Evolutionary conservation across 2,888 invertebrate genomes (phyloP).

Genomic region (Gandaritis pyraliata): DNA sequence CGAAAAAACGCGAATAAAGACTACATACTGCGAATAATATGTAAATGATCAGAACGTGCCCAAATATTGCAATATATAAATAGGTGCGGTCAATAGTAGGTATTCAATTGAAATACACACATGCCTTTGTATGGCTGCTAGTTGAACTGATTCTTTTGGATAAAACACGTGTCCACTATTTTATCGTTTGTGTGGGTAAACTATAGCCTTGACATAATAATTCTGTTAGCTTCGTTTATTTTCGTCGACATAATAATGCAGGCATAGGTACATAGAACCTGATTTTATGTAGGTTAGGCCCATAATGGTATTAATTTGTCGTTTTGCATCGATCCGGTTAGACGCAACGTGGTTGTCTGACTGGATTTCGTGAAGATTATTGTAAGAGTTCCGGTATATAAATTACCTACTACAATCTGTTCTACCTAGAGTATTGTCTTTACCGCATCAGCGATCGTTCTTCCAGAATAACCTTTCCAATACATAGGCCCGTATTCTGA

Average conservation of each 20-base stretch:
- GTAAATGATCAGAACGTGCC: constrained; percentile 26
- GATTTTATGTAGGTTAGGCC: constrained; percentile 2
- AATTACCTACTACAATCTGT: not conserved
- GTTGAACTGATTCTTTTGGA: too few species aligned
- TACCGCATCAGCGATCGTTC: too few species aligned
- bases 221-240: too few species aligned
- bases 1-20: constrained; percentile 24
- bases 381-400: not conserved
- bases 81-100: too few species aligned
- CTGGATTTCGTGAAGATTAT: constrained; percentile 1
- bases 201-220: too few species aligned
- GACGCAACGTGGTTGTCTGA: constrained; percentile 1
- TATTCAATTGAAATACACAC: too few species aligned
- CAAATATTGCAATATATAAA: constrained; percentile 17
- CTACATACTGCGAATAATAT: constrained; percentile 4
- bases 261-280: not conserved
- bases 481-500: too few species aligned
- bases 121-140: too few species aligned
- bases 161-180: too few species aligned
- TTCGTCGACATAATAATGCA: constrained; percentile 1
- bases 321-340: constrained; percentile 14
- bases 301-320: constrained; percentile 9
- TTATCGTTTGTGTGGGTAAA: too few species aligned
- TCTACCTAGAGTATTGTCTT: not conserved
- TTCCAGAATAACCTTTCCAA: too few species aligned